phyloP scores from a whole-genome alignment of 2,888 invertebrate species.

The Drosophila picticornis region DNA sequence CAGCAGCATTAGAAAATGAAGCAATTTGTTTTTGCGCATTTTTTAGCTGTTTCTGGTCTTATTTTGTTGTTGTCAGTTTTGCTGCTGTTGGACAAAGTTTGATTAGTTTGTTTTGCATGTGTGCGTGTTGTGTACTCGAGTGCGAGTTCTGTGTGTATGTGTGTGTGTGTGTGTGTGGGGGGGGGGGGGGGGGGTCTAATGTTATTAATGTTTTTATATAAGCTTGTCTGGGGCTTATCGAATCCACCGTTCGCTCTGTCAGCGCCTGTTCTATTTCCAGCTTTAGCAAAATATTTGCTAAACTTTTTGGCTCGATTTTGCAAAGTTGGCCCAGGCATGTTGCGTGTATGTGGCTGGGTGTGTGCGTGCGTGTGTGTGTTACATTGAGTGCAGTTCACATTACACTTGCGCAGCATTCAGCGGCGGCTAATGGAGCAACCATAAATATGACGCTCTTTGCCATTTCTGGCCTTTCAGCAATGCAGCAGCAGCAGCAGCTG shows the following conservation, averaged over 20 bases:
- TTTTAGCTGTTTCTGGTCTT: constrained; percentile 38
- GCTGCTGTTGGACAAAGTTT: constrained; percentile 60
- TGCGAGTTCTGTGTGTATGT: constrained; percentile 23
- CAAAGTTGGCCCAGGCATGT: constrained; percentile 35
- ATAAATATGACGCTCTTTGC: constrained; percentile 27
- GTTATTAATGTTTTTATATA: constrained; percentile 71
- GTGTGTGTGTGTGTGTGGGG: constrained; percentile 1
- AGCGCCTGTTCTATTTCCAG: constrained; percentile 32
- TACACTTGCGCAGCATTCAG: neutral
- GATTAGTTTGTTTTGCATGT: constrained; percentile 72
- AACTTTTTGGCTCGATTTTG: constrained; percentile 27
- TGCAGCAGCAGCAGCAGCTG: constrained; percentile 14
- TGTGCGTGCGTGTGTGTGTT: neutral
- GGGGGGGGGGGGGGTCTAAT: constrained; percentile 42
- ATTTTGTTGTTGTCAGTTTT: constrained; percentile 32
- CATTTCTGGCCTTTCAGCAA: constrained; percentile 25
- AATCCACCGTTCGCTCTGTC: constrained; percentile 27
- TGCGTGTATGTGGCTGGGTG: neutral
- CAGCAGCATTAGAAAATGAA: constrained; percentile 67
- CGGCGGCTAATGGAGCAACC: constrained; percentile 39
- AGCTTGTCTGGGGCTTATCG: constrained; percentile 52
- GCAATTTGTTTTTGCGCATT: constrained; percentile 72
- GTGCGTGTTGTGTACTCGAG: constrained; percentile 34
- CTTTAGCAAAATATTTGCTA: constrained; percentile 39
- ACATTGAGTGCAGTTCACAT: constrained; percentile 19